Evolutionary conservation across 35 echinoderm and acorn worm genomes (phyloP), one percentile per base, ranked within the genome.

Genomic region (Stichopus chloronotus): DNA sequence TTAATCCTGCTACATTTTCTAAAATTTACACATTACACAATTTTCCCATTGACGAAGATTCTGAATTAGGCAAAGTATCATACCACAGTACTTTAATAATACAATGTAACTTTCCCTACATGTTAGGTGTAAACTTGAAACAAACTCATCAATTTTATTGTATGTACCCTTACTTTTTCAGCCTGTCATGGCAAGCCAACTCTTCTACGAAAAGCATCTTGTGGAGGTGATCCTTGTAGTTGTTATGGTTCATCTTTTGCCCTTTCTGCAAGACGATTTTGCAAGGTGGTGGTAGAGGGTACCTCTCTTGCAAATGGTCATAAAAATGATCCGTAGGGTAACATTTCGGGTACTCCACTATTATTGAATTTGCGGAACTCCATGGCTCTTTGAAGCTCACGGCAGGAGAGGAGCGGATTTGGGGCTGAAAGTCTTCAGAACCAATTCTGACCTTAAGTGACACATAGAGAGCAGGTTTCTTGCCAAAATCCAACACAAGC

Each of bases 401-500:
- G 5, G 21, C 9, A 6, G 14, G 14, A 59, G 85, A 25, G 17
- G 80, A 83, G 8, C 8, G 9, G 8, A 83, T 19, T 14, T 88
- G 16, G 4, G 72, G 52, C 9, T 92, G 8, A 4, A 88, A 20
- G 5, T 10, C 11, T 58, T 88, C 59, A 5, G 85, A 88, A 7
- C 90, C 90, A 92, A 79, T 58, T 1, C 61, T 77, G 4, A 81
- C 78, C 19, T 17, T 20, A 55, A 92, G 74, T 7, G 59, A 13
- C 24, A 58, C 55, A 12, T 79, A 79, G 17, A 92, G 54, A 24
- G 81, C 74, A 14, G 90, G 90, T 19, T 43, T 20, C 5, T 72
- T 60, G 57, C 60, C 94, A 91, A 97, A 97, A 81, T 95, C 94
- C 78, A 97, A 97, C 57, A 97, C 91, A 12, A 97, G 91, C 94